Conservation (phyloP, 2,888 invertebrate species). For the Heteromyza rotundicornis region DNA sequence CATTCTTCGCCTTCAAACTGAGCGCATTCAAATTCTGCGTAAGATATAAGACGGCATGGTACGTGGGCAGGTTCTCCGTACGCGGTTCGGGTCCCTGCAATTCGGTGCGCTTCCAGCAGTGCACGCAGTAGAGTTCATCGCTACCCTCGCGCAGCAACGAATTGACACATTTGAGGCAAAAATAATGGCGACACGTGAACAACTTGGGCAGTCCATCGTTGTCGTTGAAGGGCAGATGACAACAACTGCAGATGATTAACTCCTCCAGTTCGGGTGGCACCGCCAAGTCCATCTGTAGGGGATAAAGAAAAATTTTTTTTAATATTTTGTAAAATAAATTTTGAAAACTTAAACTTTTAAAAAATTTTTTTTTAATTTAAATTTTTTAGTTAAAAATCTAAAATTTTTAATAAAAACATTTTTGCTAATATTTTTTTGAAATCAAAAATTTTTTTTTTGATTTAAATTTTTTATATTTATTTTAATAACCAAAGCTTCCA, state of each 20-base stretch:
- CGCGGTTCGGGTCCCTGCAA: constrained; percentile 70
- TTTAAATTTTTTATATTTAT: too few species aligned
- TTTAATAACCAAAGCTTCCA: too few species aligned
- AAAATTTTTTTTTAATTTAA: too few species aligned
- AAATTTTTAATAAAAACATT: too few species aligned
- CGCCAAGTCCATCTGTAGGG: constrained; percentile 69
- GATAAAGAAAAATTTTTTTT: too few species aligned
- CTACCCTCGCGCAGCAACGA: constrained; percentile 72
- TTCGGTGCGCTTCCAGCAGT: constrained; percentile 78
- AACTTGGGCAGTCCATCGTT: constrained; percentile 75
- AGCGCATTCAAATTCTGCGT: constrained; percentile 69
- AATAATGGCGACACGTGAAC: constrained; percentile 78
- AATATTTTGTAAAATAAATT: too few species aligned
- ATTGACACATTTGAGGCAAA: constrained; percentile 77
- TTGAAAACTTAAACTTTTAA: too few species aligned
- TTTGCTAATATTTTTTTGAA: too few species aligned
- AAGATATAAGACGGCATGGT: constrained; percentile 71
- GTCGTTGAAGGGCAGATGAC: constrained; percentile 78
- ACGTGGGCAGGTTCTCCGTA: constrained; percentile 73
- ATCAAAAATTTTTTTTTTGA: too few species aligned
- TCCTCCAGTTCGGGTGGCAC: constrained; percentile 75
- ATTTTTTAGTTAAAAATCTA: too few species aligned
- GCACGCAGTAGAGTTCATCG: constrained; percentile 74
- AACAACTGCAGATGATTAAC: constrained; percentile 76
- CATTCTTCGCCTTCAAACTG: constrained; percentile 62